Evolutionary conservation across 2,888 invertebrate genomes (phyloP), one percentile per base, ranked within the genome.

Genomic region (Orthosia cruda): DNA sequence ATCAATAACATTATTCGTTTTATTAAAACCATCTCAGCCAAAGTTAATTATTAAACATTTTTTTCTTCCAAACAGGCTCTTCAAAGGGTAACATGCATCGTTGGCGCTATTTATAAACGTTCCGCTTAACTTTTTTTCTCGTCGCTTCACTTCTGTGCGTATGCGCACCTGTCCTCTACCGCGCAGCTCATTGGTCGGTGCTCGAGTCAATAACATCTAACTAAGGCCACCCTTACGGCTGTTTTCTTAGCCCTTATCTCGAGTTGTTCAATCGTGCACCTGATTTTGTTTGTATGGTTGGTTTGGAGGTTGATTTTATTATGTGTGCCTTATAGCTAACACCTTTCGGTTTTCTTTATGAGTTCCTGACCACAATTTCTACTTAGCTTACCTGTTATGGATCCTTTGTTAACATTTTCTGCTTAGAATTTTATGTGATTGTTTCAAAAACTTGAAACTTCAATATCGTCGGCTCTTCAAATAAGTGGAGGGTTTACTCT

Each of bases 31-130:
- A 80, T 64, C 74, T 54, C 45, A 4, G 32, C 26, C 55, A 3
- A 32, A 66, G 45, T 75, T 82, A 87, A 86, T 87, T 81, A 87
- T 57, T 47, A 40, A 65, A 71, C 58, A 72, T 81, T 87, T 89
- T 89, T 86, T 89, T 88, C 86, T 84, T 83, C 76, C 84, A 85
- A 88, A 89, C 88, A 88, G 88, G 85, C 83, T 82, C 86, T 81
- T 91, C 90, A 94, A 95, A 94, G 94, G 93, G 93, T 93, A 95
- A 94, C 94, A 93, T 93, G 91, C 92, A 93, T 92, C 93, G 91
- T 89, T 92, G 92, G 87, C 90, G 94, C 95, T 95, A 95, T 96
- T 96, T 95, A 94, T 95, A 95, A 95, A 94, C 92, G 91, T 90
- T 92, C 88, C 90, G 91, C 90, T 92, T 91, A 89, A 83, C 84